A percentile compares a stretch with the other conserved stretches of the same genome.
phyloP scores from a whole-genome alignment of 2,797 vertebrate genomes.

The Hozukius guyotensis region DNA sequence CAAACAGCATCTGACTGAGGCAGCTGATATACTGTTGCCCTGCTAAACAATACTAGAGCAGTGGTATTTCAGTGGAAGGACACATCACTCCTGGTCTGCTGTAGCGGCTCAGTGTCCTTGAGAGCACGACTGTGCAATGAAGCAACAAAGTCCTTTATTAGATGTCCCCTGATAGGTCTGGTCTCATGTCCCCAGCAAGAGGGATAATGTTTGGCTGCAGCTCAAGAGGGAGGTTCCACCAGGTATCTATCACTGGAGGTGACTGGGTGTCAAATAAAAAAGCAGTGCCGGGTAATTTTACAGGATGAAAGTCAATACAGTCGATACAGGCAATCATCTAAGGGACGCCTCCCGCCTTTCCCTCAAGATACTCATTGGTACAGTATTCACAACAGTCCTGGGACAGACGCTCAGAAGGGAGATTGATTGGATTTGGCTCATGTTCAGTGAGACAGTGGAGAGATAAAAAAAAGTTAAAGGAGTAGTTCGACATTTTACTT shows the following conservation, averaged over 20 bases:
- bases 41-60: background rate
- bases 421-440: background rate
- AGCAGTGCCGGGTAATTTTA: conserved; percentile 51
- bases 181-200: conserved; percentile 20
- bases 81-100: background rate
- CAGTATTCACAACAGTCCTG: conserved; percentile 16
- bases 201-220: conserved; percentile 38
- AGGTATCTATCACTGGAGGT: conserved; percentile 52
- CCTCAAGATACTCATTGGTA: conserved; percentile 3
- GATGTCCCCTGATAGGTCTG: conserved; percentile 18
- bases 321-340: conserved; percentile 51
- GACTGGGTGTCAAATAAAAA: conserved; percentile 63
- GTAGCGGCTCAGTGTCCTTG: conserved; percentile 37
- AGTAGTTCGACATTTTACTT: background rate
- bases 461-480: background rate
- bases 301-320: conserved; percentile 53
- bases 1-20: background rate
- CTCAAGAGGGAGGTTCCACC: conserved; percentile 27
- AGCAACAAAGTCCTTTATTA: conserved; percentile 56
- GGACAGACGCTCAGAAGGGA: background rate
- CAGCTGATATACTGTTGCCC: background rate
- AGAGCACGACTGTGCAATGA: conserved; percentile 16
- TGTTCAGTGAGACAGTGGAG: background rate
- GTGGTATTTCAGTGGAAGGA: conserved; percentile 7
- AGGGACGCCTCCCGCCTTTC: conserved; percentile 23